Conservation (phyloP, 2,888 invertebrate species). For the Thymelicus sylvestris region DNA sequence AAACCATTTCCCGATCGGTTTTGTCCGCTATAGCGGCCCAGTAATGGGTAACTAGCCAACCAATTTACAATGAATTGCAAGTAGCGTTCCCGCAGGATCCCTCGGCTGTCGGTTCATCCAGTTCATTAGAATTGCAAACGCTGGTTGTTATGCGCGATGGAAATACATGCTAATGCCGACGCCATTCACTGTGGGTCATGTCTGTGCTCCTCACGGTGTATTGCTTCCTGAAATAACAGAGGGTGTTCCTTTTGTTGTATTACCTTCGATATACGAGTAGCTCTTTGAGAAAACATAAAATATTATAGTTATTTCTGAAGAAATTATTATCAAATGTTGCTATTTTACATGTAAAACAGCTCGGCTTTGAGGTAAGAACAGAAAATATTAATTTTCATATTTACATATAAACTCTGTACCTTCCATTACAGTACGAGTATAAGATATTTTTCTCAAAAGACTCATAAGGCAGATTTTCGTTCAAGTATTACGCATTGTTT, state of each 20-base stretch:
- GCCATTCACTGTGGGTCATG: constrained; percentile 9
- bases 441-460: not conserved
- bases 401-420: not conserved
- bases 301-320: no score
- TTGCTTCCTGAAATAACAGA: not conserved
- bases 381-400: not conserved
- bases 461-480: not conserved
- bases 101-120: constrained; percentile 22
- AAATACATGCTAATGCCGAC: constrained; percentile 24
- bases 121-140: constrained; percentile 34
- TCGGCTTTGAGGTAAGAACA: not conserved
- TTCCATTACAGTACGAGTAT: not conserved
- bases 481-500: not conserved
- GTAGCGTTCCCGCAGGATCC: constrained; percentile 1
- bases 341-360: not conserved
- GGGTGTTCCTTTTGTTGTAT: not conserved
- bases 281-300: not conserved
- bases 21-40: not conserved
- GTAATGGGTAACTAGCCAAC: constrained; percentile 7
- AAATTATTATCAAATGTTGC: not conserved
- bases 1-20: no score
- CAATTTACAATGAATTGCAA: constrained; percentile 12
- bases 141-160: constrained; percentile 23
- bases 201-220: not conserved
- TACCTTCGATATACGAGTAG: not conserved